Base-by-base conservation (phyloP, 2,888 invertebrate genomes). In the Stenurella melanura region DNA sequence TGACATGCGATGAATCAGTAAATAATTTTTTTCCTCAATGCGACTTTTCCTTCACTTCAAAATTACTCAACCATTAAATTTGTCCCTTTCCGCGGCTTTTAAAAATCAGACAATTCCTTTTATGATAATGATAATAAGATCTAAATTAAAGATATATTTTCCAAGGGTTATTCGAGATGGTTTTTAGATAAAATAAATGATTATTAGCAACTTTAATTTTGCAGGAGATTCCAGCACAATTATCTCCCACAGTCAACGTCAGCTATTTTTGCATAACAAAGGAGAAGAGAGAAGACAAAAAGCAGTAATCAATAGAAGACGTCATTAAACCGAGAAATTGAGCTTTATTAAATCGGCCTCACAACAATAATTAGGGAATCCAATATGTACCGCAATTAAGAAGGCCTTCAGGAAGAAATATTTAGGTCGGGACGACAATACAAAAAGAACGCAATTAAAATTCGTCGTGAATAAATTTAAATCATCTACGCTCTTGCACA, bases 311-410 rank as follows among this genome's bases (percentile, higher is more conserved):
- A 80, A 84, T 81, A 79, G 78, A 81, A 84, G 82, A 81, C 79
- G 81, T 80, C 81, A 80, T 81, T 81, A 82, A 73, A 80, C 71
- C 80, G 73, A 77, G 80, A 77, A 80, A 82, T 83, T 78, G 80
- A 82, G 80, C 82, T 83, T 80, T 80, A 82, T 80, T 80, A 80
- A 78, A 81, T 79, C 78, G 79, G 75, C 77, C 80, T 74, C 79
- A 80, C 81, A 79, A 83, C 79, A 81, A 81, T 81, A 82, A 82
- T 82, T 82, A 82, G 81, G 82, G 81, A 83, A 84, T 82, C 80
- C 81, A 83, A 84, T 84, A 84, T 83, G 80, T 80, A 77, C 81
- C 78, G 82, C 82, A 84, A 84, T 84, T 84, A 84, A 80, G 74
- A 74, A 19, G 54, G 68, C 74, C 75, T 75, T 42, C 67, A 60